Conservation (phyloP, 2,888 invertebrate species). For the Nasonia oneida region DNA sequence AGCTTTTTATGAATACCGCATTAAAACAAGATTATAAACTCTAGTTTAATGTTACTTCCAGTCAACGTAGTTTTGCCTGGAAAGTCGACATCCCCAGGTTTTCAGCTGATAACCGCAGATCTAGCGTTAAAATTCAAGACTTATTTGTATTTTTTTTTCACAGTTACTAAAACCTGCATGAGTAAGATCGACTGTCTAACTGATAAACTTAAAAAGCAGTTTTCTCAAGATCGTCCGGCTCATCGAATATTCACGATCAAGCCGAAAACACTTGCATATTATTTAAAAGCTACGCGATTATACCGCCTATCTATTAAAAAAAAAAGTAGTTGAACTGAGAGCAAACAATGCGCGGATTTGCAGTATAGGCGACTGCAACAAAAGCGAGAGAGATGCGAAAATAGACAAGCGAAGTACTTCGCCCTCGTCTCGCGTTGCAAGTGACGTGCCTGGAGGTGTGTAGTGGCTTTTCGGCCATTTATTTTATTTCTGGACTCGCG, state of each 20-base stretch:
- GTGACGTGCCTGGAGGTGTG: slow-evolving; percentile 41
- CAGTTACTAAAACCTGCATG: not conserved
- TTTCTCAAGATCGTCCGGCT: not conserved
- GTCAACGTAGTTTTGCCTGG: not conserved
- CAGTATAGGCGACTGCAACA: not conserved
- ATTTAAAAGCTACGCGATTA: not conserved
- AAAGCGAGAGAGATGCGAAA: slow-evolving; percentile 44
- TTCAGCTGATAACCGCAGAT: not conserved
- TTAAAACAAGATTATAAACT: not conserved
- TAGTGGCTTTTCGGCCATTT: slow-evolving; percentile 4
- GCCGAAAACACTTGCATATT: not conserved
- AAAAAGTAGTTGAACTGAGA: not conserved
- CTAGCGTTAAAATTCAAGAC: slow-evolving; percentile 23
- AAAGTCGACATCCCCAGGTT: not conserved
- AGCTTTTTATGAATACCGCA: slow-evolving; percentile 1
- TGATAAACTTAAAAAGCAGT: not conserved
- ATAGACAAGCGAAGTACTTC: slow-evolving; percentile 47
- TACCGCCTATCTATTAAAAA: not conserved
- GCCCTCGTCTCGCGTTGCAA: slow-evolving; percentile 37
- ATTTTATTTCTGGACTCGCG: slow-evolving; percentile 41
- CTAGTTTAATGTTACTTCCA: slow-evolving; percentile 8
- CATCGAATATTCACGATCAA: not conserved
- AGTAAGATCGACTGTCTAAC: not conserved
- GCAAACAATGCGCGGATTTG: not conserved
- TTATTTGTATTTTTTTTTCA: not conserved